These are phyloP conservation scores for Zonotrichia albicollis DNA, from an alignment of 2,797 vertebrate genomes.

Conservation along the genomic window DNA sequence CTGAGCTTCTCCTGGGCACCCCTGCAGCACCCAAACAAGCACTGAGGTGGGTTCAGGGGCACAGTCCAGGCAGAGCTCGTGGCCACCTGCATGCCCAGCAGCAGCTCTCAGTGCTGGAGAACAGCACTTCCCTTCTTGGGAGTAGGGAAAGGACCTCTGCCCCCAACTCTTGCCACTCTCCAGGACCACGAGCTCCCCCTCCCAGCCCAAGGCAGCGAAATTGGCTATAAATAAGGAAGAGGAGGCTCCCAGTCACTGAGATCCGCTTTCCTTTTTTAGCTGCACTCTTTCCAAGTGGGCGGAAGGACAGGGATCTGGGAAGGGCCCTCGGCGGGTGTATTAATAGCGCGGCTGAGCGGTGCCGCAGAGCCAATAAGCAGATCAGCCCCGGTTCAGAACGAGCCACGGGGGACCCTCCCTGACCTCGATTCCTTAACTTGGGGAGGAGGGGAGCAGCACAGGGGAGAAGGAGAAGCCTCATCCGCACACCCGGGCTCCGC, in stretches of 20 bases:
- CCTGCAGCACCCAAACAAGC: fast-evolving
- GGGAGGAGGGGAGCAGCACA: constrained; percentile 1
- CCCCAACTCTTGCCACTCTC: not conserved
- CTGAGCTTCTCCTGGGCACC: not conserved
- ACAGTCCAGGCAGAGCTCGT: not conserved
- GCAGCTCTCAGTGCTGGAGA: not conserved
- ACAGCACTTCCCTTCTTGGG: not conserved
- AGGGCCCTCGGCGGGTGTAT: constrained; percentile 19
- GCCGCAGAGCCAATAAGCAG: constrained; percentile 45
- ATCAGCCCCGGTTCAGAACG: constrained; percentile 41
- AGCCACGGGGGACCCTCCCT: constrained; percentile 54
- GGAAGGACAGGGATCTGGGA: constrained; percentile 16
- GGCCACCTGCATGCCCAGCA: fast-evolving
- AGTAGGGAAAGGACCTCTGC: not conserved
- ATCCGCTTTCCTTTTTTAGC: constrained; percentile 54
- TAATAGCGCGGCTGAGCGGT: constrained; percentile 37
- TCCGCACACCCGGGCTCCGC: not conserved
- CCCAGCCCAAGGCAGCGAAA: not conserved
- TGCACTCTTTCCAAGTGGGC: constrained; percentile 21
- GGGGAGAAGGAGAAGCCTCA: not conserved
- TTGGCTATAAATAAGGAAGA: constrained; percentile 32
- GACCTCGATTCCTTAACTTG: constrained; percentile 70
- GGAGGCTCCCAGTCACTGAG: constrained; percentile 43
- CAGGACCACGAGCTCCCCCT: constrained; percentile 18
- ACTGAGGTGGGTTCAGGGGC: fast-evolving